A percentile compares a stretch with the other conserved stretches of the same genome.
These are phyloP conservation scores for Agrotis puta DNA, from an alignment of 2,888 invertebrate genomes.

Conservation along the genomic window DNA sequence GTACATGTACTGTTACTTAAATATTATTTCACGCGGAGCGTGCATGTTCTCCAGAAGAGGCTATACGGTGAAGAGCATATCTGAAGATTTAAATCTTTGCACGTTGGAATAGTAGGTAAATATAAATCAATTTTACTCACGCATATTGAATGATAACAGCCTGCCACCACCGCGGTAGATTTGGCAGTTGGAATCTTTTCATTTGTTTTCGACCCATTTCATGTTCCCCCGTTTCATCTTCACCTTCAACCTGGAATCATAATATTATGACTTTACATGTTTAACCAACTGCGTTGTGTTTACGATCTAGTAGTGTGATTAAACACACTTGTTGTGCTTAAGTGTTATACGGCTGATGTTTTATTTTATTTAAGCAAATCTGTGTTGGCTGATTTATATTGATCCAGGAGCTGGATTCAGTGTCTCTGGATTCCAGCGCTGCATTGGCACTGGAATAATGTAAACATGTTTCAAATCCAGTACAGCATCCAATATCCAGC, in stretches of 20 bases:
- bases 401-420: too few species aligned
- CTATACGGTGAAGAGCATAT: neutral
- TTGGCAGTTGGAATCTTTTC: conserved; percentile 85
- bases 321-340: neutral
- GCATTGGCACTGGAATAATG: too few species aligned
- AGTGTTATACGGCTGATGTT: neutral
- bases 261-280: conserved; percentile 8
- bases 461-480: too few species aligned
- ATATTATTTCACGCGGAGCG: too few species aligned
- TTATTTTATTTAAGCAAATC: neutral
- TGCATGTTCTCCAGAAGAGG: too few species aligned
- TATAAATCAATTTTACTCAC: conserved; percentile 73
- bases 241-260: conserved; percentile 81
- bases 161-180: conserved; percentile 88
- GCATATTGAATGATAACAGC: conserved; percentile 89
- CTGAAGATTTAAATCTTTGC: neutral
- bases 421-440: too few species aligned
- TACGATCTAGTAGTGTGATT: neutral
- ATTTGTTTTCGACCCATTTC: conserved; percentile 84
- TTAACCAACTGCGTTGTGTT: neutral
- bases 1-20: too few species aligned
- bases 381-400: too few species aligned
- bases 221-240: conserved; percentile 83
- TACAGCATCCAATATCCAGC: too few species aligned
- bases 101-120: conserved; percentile 8